These are phyloP conservation scores for Equus przewalskii DNA, from an alignment of 2,113 vertebrate species.

Conservation along the genomic window DNA sequence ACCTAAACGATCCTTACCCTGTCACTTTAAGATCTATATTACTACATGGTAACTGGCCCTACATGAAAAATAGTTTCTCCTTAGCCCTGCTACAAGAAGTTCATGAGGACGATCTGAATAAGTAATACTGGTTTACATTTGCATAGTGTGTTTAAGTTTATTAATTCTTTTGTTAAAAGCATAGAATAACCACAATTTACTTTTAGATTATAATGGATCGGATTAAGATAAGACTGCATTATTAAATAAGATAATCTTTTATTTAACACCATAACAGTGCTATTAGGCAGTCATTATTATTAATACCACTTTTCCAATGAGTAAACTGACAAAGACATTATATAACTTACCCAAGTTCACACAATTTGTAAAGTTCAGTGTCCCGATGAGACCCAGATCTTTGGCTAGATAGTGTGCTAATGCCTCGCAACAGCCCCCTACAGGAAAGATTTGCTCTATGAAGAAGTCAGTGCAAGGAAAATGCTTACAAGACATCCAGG, in stretches of 20 bases:
- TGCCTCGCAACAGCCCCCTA: background rate
- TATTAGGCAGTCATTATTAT: background rate
- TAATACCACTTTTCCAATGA: conserved; percentile 10
- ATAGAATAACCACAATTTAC: background rate
- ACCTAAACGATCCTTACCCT: background rate
- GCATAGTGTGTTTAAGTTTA: background rate
- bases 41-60: background rate
- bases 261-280: background rate
- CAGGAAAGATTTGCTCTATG: background rate
- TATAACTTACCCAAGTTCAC: conserved; percentile 32
- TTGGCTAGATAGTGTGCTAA: background rate
- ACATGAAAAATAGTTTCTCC: background rate
- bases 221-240: background rate
- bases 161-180: background rate
- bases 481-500: background rate
- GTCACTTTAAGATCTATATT: background rate
- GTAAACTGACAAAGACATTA: background rate
- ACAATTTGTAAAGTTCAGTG: background rate
- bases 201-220: background rate
- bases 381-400: background rate
- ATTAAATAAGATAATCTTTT: background rate
- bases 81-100: background rate
- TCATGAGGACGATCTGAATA: background rate
- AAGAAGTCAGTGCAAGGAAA: background rate
- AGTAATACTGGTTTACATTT: background rate